A percentile compares a stretch with the other conserved stretches of the same genome.
These are phyloP conservation scores for Dryobota labecula DNA, from an alignment of 2,888 invertebrate genomes.

Conservation along the genomic window DNA sequence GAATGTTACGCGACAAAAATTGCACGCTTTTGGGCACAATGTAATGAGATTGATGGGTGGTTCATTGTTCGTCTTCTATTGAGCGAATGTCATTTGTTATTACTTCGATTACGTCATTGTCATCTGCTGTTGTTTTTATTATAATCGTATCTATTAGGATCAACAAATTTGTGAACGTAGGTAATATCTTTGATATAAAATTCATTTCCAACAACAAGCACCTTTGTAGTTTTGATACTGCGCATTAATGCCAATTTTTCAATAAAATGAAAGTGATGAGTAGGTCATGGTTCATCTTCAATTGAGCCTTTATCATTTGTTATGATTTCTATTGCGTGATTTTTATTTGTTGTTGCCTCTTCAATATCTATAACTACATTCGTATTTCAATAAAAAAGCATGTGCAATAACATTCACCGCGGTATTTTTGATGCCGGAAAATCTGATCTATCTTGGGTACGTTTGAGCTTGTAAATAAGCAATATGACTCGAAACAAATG, in stretches of 20 bases:
- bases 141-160: background rate
- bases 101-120: conserved; percentile 15
- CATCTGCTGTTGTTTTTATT: background rate
- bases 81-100: conserved; percentile 19
- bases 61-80: conserved; percentile 39
- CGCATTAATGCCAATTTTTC: background rate
- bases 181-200: background rate
- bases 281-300: background rate
- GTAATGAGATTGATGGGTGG: conserved; percentile 22
- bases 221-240: background rate
- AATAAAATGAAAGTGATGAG: background rate
- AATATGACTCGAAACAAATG: background rate
- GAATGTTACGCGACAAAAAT: conserved; percentile 47
- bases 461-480: background rate
- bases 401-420: too few species aligned
- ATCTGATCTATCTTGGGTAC: background rate
- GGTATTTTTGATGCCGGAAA: background rate
- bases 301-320: background rate
- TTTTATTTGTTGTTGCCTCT: background rate
- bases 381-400: background rate
- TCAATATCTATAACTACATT: background rate
- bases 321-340: background rate
- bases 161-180: background rate
- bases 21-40: conserved; percentile 24
- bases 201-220: background rate